Conservation (phyloP, 1,140 invertebrate genomes). For the Thalassaphorura encarpata region DNA sequence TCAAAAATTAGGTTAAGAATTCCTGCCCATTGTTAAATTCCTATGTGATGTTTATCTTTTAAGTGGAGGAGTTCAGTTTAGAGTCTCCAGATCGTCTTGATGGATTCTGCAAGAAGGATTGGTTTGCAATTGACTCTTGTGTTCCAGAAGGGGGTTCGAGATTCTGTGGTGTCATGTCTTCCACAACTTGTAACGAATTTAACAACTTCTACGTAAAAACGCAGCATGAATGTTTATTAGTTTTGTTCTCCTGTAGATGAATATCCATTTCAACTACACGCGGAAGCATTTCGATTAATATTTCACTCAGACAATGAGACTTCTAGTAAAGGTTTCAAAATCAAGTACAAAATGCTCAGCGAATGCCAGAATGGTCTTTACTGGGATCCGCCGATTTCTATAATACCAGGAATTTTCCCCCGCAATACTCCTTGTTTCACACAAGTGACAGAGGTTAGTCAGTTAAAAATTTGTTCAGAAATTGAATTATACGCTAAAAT, state of each 20-base stretch:
- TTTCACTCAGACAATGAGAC: slow-evolving; percentile 34
- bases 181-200: slow-evolving; percentile 33
- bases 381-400: slow-evolving; percentile 34
- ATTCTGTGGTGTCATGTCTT: slow-evolving; percentile 36
- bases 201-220: not conserved
- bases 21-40: not conserved
- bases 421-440: slow-evolving; percentile 35
- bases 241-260: slow-evolving; percentile 33
- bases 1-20: not conserved
- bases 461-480: no score
- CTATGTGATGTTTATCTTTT: not conserved
- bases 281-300: slow-evolving; percentile 35
- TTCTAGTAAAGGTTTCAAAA: slow-evolving; percentile 33
- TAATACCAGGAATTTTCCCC: slow-evolving; percentile 34
- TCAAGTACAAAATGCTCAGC: slow-evolving; percentile 34
- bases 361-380: slow-evolving; percentile 35
- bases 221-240: not conserved
- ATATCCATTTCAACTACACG: slow-evolving; percentile 37
- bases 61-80: slow-evolving; percentile 34
- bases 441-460: slow-evolving; percentile 35
- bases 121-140: slow-evolving; percentile 36
- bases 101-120: slow-evolving; percentile 37
- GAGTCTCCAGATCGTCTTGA: slow-evolving; percentile 27
- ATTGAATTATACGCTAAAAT: slow-evolving; percentile 36
- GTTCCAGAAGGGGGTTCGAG: slow-evolving; percentile 37